Conservation (phyloP, 2,797 vertebrate species). For the Pangasius sanitwongsei region DNA sequence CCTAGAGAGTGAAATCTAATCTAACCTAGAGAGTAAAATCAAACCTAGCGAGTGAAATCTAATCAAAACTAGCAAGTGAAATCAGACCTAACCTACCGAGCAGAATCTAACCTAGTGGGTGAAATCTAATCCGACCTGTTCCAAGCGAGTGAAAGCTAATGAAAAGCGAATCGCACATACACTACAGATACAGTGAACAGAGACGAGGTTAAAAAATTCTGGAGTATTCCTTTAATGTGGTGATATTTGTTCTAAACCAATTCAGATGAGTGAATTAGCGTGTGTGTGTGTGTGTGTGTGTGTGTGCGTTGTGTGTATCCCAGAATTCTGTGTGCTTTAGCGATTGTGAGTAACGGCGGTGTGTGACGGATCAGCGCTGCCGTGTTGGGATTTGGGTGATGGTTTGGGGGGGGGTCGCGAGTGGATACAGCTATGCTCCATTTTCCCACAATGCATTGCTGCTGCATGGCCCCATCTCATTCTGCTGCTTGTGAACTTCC, state of each 20-base stretch:
- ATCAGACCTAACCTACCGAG: too few species aligned
- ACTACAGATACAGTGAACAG: background rate
- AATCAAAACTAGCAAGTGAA: background rate
- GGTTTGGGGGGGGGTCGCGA: slow-evolving; percentile 66
- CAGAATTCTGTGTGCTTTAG: slow-evolving; percentile 68
- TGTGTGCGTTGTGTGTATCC: slow-evolving; percentile 71
- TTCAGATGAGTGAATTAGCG: background rate
- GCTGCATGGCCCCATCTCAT: slow-evolving; percentile 70
- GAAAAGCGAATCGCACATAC: background rate
- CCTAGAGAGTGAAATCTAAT: background rate
- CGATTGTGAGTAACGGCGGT: slow-evolving; percentile 48
- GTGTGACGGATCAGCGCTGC: slow-evolving; percentile 61
- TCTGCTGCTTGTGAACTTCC: slow-evolving; percentile 48
- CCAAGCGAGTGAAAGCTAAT: background rate
- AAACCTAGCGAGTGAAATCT: background rate
- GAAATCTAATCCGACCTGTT: background rate
- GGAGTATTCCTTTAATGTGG: background rate
- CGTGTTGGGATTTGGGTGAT: slow-evolving; percentile 53
- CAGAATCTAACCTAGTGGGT: background rate
- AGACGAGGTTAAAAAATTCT: background rate
- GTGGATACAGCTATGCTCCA: slow-evolving; percentile 84
- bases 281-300: slow-evolving; percentile 2
- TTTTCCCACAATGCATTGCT: slow-evolving; percentile 67
- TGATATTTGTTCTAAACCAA: background rate
- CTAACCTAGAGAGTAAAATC: background rate